phyloP scores from a whole-genome alignment of 1,140 invertebrate species.

The Drosophila ficusphila region DNA sequence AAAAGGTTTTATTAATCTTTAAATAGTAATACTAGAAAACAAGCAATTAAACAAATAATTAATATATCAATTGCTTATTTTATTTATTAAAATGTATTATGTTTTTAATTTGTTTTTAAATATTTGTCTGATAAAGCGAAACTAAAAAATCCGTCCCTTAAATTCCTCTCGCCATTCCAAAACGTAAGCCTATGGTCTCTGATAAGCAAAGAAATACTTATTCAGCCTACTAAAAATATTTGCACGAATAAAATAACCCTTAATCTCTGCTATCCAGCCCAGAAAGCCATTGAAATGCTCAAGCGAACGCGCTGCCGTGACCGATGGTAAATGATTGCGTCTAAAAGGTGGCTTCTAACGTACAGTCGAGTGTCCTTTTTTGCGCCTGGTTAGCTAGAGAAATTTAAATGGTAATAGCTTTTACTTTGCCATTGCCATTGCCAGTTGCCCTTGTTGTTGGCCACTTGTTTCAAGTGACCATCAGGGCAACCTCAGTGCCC shows the following conservation, averaged over 20 bases:
- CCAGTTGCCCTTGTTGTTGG: slow-evolving; percentile 40
- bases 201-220: neutral
- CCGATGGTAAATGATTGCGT: slow-evolving; percentile 46
- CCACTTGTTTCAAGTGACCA: slow-evolving; percentile 68
- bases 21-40: too few relatives aligned
- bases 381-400: slow-evolving; percentile 69
- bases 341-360: slow-evolving; percentile 52
- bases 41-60: too few relatives aligned
- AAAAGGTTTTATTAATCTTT: too few relatives aligned
- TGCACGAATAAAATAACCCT: neutral
- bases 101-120: too few relatives aligned
- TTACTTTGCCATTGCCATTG: slow-evolving; percentile 62
- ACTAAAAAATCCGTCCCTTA: too few relatives aligned
- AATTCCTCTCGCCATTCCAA: neutral
- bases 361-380: slow-evolving; percentile 64
- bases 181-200: neutral
- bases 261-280: slow-evolving; percentile 4
- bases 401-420: slow-evolving; percentile 74
- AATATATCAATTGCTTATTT: neutral
- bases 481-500: slow-evolving; percentile 22
- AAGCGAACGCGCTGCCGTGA: neutral
- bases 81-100: too few relatives aligned
- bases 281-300: neutral
- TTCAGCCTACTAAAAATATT: neutral
- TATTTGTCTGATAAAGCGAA: too few relatives aligned